phyloP scores from a whole-genome alignment of 1,140 invertebrate genomes.

The Drosophila kohkoa region DNA sequence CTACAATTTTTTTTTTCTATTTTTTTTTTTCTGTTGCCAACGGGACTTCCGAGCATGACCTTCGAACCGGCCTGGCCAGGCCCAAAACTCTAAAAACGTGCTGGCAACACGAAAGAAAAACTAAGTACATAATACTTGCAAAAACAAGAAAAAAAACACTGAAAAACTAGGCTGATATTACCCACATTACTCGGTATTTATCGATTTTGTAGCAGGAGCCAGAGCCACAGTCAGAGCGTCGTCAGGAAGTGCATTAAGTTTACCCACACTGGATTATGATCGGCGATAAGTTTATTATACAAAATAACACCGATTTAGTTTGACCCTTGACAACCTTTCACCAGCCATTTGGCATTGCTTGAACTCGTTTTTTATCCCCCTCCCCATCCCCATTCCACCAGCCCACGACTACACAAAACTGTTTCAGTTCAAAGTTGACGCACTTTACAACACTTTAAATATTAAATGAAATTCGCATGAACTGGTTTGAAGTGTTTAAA shows the following conservation, averaged over 20 bases:
- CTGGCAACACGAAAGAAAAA: conserved; percentile 22
- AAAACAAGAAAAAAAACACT: conserved; percentile 10
- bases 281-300: conserved; percentile 41
- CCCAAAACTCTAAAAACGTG: conserved; percentile 19
- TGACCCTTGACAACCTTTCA: conserved; percentile 3
- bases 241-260: conserved; percentile 41
- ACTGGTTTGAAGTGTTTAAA: too few species aligned
- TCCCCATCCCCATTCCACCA: too few species aligned
- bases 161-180: conserved; percentile 3
- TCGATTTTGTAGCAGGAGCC: conserved; percentile 30
- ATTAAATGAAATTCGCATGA: too few species aligned
- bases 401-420: too few species aligned
- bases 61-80: conserved; percentile 35
- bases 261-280: conserved; percentile 31
- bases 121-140: conserved; percentile 11
- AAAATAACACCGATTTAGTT: conserved; percentile 9
- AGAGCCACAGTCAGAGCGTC: too few species aligned
- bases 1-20: conserved; percentile 8
- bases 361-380: not conserved
- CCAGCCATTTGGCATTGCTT: not conserved
- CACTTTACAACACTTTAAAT: too few species aligned
- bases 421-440: too few species aligned
- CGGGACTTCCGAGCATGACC: conserved; percentile 42
- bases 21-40: not conserved
- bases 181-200: conserved; percentile 32